Evolutionary conservation across 2,888 invertebrate genomes (phyloP).

Genomic region (Diadegma fenestrale): DNA sequence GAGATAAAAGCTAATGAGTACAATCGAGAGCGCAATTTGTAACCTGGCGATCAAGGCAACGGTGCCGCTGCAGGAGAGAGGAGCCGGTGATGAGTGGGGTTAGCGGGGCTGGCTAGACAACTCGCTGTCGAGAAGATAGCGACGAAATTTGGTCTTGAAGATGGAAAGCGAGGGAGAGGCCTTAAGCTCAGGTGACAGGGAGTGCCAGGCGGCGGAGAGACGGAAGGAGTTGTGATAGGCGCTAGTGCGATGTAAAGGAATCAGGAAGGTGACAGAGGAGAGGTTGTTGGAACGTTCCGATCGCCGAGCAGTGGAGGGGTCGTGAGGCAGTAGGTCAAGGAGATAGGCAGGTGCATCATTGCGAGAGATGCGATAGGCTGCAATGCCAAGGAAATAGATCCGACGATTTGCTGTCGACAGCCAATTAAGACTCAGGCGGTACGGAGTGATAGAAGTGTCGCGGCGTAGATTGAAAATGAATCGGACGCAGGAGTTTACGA

Average conservation of each 20-base stretch:
- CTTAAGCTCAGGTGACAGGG: neutral
- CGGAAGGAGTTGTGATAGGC: neutral
- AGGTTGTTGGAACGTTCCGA: neutral
- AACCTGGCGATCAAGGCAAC: no score
- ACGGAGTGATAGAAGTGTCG: neutral
- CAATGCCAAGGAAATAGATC: neutral
- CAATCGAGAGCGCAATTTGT: no score
- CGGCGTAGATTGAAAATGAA: neutral
- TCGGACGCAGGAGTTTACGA: neutral
- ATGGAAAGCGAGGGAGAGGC: neutral
- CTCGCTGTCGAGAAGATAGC: neutral
- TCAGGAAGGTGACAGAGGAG: neutral
- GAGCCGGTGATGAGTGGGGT: no score
- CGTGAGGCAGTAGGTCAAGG: neutral
- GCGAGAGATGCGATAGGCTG: neutral
- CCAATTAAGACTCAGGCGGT: neutral
- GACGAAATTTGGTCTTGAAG: neutral
- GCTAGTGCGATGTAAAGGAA: neutral
- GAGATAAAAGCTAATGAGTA: no score
- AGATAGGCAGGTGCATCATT: neutral
- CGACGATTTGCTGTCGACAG: neutral
- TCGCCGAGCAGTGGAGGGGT: neutral
- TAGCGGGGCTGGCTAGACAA: no score
- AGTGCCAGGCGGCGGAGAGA: neutral
- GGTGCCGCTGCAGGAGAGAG: no score